phyloP scores from a whole-genome alignment of 2,888 invertebrate genomes.

The Drepanosiphum platanoidis region DNA sequence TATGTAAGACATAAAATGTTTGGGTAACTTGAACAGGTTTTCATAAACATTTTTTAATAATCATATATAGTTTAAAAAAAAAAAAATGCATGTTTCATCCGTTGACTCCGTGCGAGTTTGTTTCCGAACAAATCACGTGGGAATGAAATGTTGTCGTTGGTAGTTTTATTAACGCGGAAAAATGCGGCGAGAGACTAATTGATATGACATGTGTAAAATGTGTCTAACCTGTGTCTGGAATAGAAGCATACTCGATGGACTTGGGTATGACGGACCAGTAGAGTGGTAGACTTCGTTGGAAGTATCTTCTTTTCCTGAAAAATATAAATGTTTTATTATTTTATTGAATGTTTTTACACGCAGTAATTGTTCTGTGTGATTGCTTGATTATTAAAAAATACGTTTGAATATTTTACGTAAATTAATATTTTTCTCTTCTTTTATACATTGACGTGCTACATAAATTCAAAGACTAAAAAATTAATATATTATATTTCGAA shows the following conservation, averaged over 20 bases:
- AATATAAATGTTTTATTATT: no score
- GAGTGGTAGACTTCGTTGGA: slow-evolving; percentile 57
- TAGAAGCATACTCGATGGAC: slow-evolving; percentile 89
- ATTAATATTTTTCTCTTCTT: no score
- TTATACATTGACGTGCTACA: no score
- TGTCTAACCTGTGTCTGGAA: slow-evolving; percentile 86
- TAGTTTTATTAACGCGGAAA: slow-evolving; percentile 25
- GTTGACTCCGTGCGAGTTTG: neutral
- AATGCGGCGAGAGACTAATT: slow-evolving; percentile 60
- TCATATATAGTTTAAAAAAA: neutral
- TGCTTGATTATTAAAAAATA: no score
- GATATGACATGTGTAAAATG: neutral
- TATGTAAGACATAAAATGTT: neutral
- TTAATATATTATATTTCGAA: no score
- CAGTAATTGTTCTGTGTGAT: no score
- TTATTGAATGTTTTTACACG: no score
- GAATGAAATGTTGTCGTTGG: slow-evolving; percentile 13
- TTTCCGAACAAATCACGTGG: neutral
- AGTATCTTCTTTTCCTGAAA: slow-evolving; percentile 60
- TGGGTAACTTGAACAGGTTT: neutral
- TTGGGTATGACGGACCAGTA: slow-evolving; percentile 69
- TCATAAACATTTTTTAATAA: neutral
- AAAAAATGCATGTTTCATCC: neutral
- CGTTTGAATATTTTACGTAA: no score
- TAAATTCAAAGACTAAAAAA: no score